Percentiles rank a stretch among this genome's conserved stretches.
These are phyloP conservation scores for Mormyrus hasselquistii DNA, from an alignment of 2,797 vertebrate species.

Conservation along the genomic window DNA sequence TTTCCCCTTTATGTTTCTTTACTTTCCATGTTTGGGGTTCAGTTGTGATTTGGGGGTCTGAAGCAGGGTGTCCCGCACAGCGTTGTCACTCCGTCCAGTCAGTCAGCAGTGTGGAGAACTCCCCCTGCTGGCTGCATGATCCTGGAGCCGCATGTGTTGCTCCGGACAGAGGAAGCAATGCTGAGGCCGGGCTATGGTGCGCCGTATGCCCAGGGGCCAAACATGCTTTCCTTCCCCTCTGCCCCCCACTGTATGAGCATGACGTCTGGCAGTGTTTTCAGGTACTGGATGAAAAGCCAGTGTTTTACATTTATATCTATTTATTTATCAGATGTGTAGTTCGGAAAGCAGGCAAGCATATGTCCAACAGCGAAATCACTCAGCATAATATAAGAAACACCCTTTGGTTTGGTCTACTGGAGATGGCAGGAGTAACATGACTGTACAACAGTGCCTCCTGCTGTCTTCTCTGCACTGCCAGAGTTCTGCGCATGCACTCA, in stretches of 20 bases:
- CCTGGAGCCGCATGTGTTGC: slow-evolving; percentile 16
- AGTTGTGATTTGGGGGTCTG: not conserved
- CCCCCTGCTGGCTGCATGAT: slow-evolving; percentile 37
- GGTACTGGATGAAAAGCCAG: not conserved
- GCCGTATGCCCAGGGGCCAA: slow-evolving; percentile 20
- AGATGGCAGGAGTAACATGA: not conserved
- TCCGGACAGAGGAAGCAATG: slow-evolving; percentile 21
- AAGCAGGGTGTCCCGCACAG: not conserved
- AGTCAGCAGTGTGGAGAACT: slow-evolving; percentile 2
- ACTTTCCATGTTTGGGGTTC: slow-evolving; percentile 3
- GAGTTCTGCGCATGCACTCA: not conserved
- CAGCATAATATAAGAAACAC: not conserved
- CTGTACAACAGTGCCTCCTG: not conserved
- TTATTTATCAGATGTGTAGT: not conserved
- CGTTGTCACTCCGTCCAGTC: not conserved
- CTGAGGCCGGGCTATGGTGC: slow-evolving; percentile 19
- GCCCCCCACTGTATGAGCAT: slow-evolving; percentile 4
- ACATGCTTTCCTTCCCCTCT: slow-evolving; percentile 44
- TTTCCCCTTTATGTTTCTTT: not conserved
- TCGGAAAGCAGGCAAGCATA: not conserved
- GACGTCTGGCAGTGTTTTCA: slow-evolving; percentile 15
- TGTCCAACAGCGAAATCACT: not conserved
- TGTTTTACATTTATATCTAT: not conserved
- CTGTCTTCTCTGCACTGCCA: slow-evolving; percentile 2
- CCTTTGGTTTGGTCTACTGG: not conserved